Conservation (phyloP, 2,113 vertebrate genomes). For the Thamnaconus septentrionalis region DNA sequence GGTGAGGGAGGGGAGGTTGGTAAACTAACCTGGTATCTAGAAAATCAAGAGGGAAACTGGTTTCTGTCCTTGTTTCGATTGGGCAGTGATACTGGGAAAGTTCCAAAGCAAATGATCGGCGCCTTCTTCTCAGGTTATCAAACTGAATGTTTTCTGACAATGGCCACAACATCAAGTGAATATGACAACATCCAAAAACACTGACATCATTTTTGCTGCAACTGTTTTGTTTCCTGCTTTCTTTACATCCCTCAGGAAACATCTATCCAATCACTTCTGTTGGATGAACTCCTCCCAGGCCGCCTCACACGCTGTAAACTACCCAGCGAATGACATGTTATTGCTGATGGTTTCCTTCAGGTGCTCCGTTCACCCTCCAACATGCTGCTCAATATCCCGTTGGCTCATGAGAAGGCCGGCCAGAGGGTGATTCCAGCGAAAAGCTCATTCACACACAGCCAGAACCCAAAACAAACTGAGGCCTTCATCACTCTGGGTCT, state of each 20-base stretch:
- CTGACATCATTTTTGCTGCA: too few species aligned
- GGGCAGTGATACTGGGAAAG: too few species aligned
- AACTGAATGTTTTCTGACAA: too few species aligned
- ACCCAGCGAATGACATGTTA: constrained; percentile 20
- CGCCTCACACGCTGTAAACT: constrained; percentile 12
- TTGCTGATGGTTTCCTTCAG: constrained; percentile 35
- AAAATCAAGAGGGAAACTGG: too few species aligned
- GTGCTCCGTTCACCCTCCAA: constrained; percentile 15
- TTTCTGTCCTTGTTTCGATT: too few species aligned
- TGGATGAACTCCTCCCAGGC: not conserved
- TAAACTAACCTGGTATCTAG: too few species aligned
- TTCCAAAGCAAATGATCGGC: too few species aligned
- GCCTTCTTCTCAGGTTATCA: too few species aligned
- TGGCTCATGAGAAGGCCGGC: constrained; percentile 1
- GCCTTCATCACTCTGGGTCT: not conserved
- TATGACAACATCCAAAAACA: too few species aligned
- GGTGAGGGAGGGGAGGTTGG: too few species aligned
- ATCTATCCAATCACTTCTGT: not conserved
- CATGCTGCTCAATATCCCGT: constrained; percentile 41
- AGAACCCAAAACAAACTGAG: not conserved
- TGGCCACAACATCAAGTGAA: not conserved
- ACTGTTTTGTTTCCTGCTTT: not conserved
- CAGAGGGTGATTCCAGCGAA: constrained; percentile 32
- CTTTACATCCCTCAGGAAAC: not conserved
- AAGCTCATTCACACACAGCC: constrained; percentile 39